Evolutionary conservation across 2,797 vertebrate species (phyloP), one percentile per base, ranked within the genome.

Genomic region (Podargus strigoides): DNA sequence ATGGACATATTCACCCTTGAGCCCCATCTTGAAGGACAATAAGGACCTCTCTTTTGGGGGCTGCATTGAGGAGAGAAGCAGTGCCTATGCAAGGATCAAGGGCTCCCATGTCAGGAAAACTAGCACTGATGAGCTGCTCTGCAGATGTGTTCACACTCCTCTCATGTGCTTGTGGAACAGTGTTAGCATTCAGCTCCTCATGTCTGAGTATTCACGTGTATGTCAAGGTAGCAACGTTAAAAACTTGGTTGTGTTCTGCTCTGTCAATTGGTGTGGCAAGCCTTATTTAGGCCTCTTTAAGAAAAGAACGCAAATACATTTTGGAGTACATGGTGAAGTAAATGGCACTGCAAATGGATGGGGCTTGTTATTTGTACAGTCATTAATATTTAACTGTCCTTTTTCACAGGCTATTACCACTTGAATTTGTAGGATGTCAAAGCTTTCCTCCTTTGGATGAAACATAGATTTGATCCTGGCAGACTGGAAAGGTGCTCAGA

Each of bases 381-480:
- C 93, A 95, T 97, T 96, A 97, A 96, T 97, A 97, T 96, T 97
- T 94, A 96, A 95, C 85, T 93, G 78, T 89, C 74, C 89, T 78
- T 69, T 95, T 92, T 82, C 96, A 96, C 95, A 94, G 95, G 88
- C 93, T 91, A 73, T 97, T 96, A 95, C 91, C 24, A 11, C 70
- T 78, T 64, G 74, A 92, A 95, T 96, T 92, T 92, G 73, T 83
- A 67, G 69, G 55, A 46, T 81, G 96, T 92, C 85, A 89, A 85
- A 85, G 60, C 72, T 91, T 59, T 83, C 64, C 47, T 56, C 56
- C 76, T 69, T 50, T 41, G 37, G 72, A 74, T 77, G 70, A 90
- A 87, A 55, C 36, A 68, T 8, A 70, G 74, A 66, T 93, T 85
- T 89, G 90, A 74, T 93, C 55, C 59, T 80, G 89, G 84, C 87